Evolutionary conservation across 2,888 invertebrate genomes (phyloP).

Genomic region (Dendrolimus pini): DNA sequence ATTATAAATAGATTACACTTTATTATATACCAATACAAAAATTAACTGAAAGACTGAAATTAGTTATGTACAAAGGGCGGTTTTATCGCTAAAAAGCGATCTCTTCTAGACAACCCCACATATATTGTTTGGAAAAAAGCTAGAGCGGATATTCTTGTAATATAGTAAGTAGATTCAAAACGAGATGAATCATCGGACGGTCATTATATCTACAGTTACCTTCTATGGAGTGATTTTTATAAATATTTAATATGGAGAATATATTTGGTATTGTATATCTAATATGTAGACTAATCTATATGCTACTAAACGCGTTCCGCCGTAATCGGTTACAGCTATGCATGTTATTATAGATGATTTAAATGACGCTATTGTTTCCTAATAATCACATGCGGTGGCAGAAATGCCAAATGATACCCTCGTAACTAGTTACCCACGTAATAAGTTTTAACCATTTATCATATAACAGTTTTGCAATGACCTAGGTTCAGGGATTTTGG

Average conservation of each 20-base stretch:
- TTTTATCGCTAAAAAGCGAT: too few relatives aligned
- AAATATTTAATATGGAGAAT: conserved; percentile 9
- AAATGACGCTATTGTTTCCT: conserved; percentile 29
- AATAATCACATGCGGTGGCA: conserved; percentile 32
- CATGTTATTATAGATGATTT: conserved; percentile 26
- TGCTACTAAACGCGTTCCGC: conserved; percentile 26
- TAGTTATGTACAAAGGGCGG: too few relatives aligned
- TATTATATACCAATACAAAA: too few relatives aligned
- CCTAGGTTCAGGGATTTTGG: conserved; percentile 18
- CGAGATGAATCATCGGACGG: background rate
- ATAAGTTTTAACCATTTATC: conserved; percentile 9
- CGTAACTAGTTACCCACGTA: conserved; percentile 26
- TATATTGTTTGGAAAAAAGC: too few relatives aligned
- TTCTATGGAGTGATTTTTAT: conserved; percentile 6
- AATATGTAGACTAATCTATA: conserved; percentile 22
- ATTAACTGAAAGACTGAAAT: too few relatives aligned
- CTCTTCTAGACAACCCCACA: too few relatives aligned
- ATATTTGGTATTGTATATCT: background rate
- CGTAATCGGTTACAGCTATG: conserved; percentile 26
- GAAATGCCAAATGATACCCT: conserved; percentile 35
- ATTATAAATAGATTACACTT: too few relatives aligned
- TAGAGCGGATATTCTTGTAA: too few relatives aligned
- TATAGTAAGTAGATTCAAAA: too few relatives aligned
- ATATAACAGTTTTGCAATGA: conserved; percentile 10
- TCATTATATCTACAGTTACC: background rate